These are phyloP conservation scores for Scarus forsteni DNA, from an alignment of 2,797 vertebrate genomes.

Conservation along the genomic window DNA sequence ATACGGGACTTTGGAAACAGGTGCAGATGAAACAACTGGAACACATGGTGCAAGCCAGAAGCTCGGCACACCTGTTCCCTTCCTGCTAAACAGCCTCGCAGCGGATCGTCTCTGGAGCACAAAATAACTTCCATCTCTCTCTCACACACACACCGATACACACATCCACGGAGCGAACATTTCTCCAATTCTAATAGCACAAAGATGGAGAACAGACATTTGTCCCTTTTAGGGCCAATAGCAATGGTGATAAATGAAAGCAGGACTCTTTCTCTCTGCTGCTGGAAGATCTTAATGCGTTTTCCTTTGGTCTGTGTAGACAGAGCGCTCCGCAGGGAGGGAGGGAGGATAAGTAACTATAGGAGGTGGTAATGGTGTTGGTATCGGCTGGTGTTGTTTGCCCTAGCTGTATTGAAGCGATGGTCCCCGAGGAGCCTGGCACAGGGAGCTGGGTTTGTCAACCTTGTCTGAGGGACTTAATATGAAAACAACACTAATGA, in stretches of 20 bases:
- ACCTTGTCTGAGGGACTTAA: constrained; percentile 84
- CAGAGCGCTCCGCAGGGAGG: constrained; percentile 67
- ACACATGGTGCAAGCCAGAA: constrained; percentile 79
- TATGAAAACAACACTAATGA: constrained; percentile 87
- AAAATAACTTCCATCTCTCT: constrained; percentile 72
- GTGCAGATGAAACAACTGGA: constrained; percentile 79
- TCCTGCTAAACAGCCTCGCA: constrained; percentile 74
- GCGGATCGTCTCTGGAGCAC: constrained; percentile 73
- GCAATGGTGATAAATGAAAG: constrained; percentile 80
- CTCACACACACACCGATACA: constrained; percentile 39
- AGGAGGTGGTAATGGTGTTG: constrained; percentile 79
- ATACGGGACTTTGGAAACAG: constrained; percentile 71
- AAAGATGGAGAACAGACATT: constrained; percentile 78
- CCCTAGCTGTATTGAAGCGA: constrained; percentile 78
- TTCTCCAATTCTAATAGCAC: constrained; percentile 77
- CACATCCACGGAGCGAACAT: constrained; percentile 34
- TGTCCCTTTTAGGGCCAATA: constrained; percentile 78
- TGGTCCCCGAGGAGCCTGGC: constrained; percentile 79
- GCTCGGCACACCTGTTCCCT: constrained; percentile 81
- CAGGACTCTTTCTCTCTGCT: constrained; percentile 70
- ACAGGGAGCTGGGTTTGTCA: constrained; percentile 82
- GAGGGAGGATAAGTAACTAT: constrained; percentile 78
- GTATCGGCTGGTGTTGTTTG: constrained; percentile 81
- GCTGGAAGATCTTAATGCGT: constrained; percentile 75
- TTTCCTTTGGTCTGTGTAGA: constrained; percentile 70